These are phyloP conservation scores for Trachemys scripta DNA, from an alignment of 2,113 vertebrate species.

Conservation along the genomic window DNA sequence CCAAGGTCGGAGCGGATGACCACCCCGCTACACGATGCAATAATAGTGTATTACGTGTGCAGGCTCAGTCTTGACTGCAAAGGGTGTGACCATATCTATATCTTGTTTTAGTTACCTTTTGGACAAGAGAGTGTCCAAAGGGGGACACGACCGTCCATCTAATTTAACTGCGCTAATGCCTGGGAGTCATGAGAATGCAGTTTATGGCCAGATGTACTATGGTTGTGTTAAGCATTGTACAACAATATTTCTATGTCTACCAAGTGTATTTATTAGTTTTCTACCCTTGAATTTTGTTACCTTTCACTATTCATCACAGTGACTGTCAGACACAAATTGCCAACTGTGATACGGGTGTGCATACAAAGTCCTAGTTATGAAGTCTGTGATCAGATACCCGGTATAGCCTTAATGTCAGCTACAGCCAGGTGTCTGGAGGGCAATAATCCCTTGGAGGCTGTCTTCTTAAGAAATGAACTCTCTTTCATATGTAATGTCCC, in stretches of 20 bases:
- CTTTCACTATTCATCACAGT: not conserved
- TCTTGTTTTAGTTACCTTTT: not conserved
- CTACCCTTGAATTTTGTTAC: not conserved
- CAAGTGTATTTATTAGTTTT: fast-evolving
- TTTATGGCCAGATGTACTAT: not conserved
- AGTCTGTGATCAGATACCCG: not conserved
- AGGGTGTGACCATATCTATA: not conserved
- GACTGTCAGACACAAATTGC: not conserved
- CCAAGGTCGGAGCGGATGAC: no score
- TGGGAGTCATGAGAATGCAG: not conserved
- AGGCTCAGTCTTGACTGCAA: not conserved
- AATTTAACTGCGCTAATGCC: not conserved
- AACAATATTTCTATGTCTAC: not conserved
- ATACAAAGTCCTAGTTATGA: not conserved
- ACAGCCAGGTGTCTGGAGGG: fast-evolving
- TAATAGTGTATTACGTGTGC: not conserved
- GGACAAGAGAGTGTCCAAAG: fast-evolving
- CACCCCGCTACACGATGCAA: not conserved
- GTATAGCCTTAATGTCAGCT: not conserved
- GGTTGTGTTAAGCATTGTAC: not conserved
- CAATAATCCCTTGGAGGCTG: not conserved
- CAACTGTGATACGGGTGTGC: not conserved
- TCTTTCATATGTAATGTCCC: not conserved
- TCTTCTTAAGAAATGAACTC: not conserved
- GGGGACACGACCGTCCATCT: not conserved